A percentile compares a stretch with the other conserved stretches of the same genome.
Conservation (phyloP, 2,888 invertebrate genomes). For the Alcis repandata region DNA sequence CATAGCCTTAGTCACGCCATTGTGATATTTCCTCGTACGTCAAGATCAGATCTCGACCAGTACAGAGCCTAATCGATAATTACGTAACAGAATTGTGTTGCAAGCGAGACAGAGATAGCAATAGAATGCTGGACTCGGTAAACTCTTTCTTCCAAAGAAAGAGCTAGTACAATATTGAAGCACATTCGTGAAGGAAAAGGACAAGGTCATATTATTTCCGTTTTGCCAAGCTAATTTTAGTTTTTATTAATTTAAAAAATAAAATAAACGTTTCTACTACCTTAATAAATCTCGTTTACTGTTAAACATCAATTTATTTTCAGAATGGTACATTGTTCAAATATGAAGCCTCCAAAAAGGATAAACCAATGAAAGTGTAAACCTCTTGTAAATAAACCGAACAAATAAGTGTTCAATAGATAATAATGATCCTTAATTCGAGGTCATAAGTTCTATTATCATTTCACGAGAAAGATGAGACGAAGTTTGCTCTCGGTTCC, state of each 20-base stretch:
- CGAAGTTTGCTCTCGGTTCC: conserved; percentile 9
- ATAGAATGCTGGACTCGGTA: too few relatives aligned
- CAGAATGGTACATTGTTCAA: too few relatives aligned
- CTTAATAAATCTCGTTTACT: too few relatives aligned
- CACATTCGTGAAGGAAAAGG: too few relatives aligned
- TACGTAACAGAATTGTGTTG: conserved; percentile 12
- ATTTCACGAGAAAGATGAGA: background rate
- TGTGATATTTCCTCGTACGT: conserved; percentile 63
- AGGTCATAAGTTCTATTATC: background rate
- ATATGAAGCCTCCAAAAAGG: conserved; percentile 35
- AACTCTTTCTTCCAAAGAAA: too few relatives aligned
- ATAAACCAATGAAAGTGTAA: conserved; percentile 61
- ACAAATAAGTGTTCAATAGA: background rate
- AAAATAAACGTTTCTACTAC: too few relatives aligned
- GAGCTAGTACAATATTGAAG: too few relatives aligned
- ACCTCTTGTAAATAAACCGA: conserved; percentile 46
- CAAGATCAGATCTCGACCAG: conserved; percentile 56
- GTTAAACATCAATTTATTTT: too few relatives aligned
- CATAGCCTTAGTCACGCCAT: conserved; percentile 53
- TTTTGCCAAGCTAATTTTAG: too few relatives aligned
- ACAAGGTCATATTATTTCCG: too few relatives aligned
- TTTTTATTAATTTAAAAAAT: too few relatives aligned
- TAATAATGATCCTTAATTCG: background rate
- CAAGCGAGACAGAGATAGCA: too few relatives aligned
- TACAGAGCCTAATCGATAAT: conserved; percentile 15